Percentiles rank a stretch among this genome's conserved stretches.
Conservation (phyloP, 2,113 vertebrate genomes). For the Callopanchax toddi region DNA sequence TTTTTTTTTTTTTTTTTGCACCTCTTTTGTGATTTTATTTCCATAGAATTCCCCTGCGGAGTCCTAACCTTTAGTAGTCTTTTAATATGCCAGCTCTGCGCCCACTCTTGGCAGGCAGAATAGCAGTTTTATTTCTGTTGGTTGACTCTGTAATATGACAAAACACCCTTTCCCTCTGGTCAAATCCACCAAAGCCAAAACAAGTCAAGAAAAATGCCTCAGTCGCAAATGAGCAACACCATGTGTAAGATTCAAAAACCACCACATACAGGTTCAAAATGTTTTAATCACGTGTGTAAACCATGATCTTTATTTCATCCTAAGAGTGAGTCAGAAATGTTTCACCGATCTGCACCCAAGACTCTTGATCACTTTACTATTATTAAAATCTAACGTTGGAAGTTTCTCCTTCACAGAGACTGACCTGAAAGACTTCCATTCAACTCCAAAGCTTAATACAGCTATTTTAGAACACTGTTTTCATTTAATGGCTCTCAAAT, state of each 20-base stretch:
- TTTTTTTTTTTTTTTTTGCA: slow-evolving; percentile 35
- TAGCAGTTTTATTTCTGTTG: slow-evolving; percentile 65
- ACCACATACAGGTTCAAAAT: background rate
- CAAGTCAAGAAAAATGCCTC: slow-evolving; percentile 12
- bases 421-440: background rate
- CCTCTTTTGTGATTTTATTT: slow-evolving; percentile 63
- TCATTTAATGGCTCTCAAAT: slow-evolving; percentile 1
- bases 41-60: slow-evolving; percentile 60
- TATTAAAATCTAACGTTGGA: background rate
- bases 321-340: background rate
- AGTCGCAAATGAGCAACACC: slow-evolving; percentile 16
- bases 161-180: slow-evolving; percentile 29
- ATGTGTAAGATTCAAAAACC: too few relatives aligned
- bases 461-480: slow-evolving; percentile 1
- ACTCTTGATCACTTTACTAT: background rate
- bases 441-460: background rate
- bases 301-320: too few relatives aligned
- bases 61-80: slow-evolving; percentile 73
- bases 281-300: background rate
- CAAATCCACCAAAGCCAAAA: slow-evolving; percentile 22
- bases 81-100: slow-evolving; percentile 72
- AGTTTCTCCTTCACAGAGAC: background rate
- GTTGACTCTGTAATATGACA: slow-evolving; percentile 62
- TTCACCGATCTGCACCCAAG: background rate
- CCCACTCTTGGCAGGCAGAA: slow-evolving; percentile 51